phyloP scores from a whole-genome alignment of 2,888 invertebrate species.

The Ormyrus nitidulus region DNA sequence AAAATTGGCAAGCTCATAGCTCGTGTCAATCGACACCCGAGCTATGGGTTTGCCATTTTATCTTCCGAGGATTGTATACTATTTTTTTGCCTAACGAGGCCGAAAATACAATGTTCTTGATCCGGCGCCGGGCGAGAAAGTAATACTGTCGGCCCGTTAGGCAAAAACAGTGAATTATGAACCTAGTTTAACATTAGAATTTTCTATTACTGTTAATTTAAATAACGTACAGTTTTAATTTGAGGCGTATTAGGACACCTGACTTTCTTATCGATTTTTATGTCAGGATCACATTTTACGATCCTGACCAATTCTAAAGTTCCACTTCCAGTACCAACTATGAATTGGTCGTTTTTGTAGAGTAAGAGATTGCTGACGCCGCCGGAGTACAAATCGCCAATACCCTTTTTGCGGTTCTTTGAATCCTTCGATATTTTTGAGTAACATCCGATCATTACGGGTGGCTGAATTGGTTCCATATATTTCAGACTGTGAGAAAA shows the following conservation, averaged over 20 bases:
- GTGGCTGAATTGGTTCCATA: conserved; percentile 77
- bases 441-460: conserved; percentile 81
- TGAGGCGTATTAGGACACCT: conserved; percentile 75
- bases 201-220: not conserved
- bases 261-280: conserved; percentile 62
- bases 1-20: conserved; percentile 1
- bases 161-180: not conserved
- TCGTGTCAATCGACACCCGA: too few species aligned
- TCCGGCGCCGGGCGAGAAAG: too few species aligned
- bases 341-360: conserved; percentile 24
- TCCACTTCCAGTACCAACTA: conserved; percentile 91
- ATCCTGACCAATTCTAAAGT: conserved; percentile 83
- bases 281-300: conserved; percentile 44
- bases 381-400: conserved; percentile 78
- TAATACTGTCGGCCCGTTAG: not conserved
- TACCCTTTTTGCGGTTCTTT: conserved; percentile 77
- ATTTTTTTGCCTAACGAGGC: too few species aligned
- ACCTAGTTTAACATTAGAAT: not conserved
- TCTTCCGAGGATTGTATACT: too few species aligned
- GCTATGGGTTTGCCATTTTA: too few species aligned
- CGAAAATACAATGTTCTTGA: too few species aligned
- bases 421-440: conserved; percentile 79
- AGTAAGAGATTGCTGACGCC: conserved; percentile 83
- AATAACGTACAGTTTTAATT: conserved; percentile 73
- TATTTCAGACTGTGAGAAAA: conserved; percentile 79